These are phyloP conservation scores for Pseudococcus longispinus DNA, from an alignment of 2,888 invertebrate genomes.

Conservation along the genomic window DNA sequence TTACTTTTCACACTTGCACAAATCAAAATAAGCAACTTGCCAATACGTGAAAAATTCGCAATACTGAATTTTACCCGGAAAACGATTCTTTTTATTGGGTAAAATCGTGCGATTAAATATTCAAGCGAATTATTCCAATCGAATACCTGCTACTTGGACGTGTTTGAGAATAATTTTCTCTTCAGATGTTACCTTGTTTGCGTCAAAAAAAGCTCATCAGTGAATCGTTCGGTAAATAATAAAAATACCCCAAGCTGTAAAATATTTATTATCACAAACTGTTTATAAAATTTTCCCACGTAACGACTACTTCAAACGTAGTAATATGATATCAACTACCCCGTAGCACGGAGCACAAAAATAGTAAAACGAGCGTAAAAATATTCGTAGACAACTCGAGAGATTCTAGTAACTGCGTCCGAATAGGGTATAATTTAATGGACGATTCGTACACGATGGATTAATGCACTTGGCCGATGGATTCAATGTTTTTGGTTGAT, in stretches of 20 bases:
- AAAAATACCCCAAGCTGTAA: background rate
- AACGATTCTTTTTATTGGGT: background rate
- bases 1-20: background rate
- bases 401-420: slow-evolving; percentile 86
- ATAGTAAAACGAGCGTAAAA: background rate
- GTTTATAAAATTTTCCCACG: background rate
- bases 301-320: slow-evolving; percentile 4
- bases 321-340: background rate
- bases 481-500: slow-evolving; percentile 74
- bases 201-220: background rate
- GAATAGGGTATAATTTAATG: slow-evolving; percentile 88
- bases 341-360: background rate
- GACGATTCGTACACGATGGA: slow-evolving; percentile 80
- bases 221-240: background rate
- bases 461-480: slow-evolving; percentile 81
- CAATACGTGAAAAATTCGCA: background rate
- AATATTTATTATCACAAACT: slow-evolving; percentile 25
- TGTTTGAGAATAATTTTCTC: background rate
- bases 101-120: background rate
- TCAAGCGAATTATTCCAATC: background rate
- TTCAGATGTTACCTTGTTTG: background rate
- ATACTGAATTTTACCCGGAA: background rate
- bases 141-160: background rate
- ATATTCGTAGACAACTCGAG: background rate
- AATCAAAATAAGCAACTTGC: background rate